Percentiles rank a stretch among this genome's conserved stretches.
Conservation (phyloP, 1,140 invertebrate genomes). For the Mesaphorura yosii region DNA sequence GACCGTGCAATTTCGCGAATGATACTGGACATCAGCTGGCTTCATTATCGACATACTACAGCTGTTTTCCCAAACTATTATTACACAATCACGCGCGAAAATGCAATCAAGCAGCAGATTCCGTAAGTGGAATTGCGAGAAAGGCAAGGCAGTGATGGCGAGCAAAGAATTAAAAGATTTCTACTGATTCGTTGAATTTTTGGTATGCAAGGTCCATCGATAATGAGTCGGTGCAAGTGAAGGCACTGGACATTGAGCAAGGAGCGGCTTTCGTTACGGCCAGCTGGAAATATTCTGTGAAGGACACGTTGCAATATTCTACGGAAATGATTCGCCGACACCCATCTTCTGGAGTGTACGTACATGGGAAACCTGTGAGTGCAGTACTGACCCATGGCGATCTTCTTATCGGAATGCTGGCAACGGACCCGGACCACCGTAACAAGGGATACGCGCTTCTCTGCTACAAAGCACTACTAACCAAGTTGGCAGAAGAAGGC, state of each 20-base stretch:
- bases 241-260: too few species aligned
- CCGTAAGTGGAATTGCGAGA: too few species aligned
- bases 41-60: background rate
- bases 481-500: background rate
- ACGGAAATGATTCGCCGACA: background rate
- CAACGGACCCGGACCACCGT: background rate
- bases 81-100: background rate
- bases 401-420: background rate
- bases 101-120: background rate
- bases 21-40: background rate
- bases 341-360: background rate
- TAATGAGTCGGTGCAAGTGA: background rate
- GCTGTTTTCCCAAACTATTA: background rate
- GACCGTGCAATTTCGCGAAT: background rate
- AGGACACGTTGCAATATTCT: background rate
- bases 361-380: background rate
- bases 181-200: background rate
- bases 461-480: background rate
- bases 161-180: too few species aligned
- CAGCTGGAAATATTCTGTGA: background rate
- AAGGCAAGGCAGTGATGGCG: too few species aligned
- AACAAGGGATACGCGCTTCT: background rate
- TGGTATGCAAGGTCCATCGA: background rate
- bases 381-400: background rate
- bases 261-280: background rate